A percentile compares a stretch with the other conserved stretches of the same genome.
These are phyloP conservation scores for Pangasianodon gigas DNA, from an alignment of 2,113 vertebrate species.

Conservation along the genomic window DNA sequence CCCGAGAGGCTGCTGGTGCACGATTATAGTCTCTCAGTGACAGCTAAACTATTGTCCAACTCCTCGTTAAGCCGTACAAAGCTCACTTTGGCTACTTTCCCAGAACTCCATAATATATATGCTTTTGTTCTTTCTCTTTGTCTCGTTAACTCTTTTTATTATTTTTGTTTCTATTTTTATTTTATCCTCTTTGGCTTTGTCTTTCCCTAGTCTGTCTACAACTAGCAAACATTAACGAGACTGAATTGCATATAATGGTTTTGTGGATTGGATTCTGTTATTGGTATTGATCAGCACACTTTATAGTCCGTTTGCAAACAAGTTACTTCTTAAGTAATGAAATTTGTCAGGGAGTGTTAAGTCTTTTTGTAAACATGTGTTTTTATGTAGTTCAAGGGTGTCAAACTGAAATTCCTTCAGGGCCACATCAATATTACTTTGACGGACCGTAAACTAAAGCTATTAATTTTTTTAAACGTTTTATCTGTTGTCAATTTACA, in stretches of 20 bases:
- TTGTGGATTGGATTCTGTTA: not conserved
- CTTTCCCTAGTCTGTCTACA: not conserved
- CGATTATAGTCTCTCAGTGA: conserved; percentile 56
- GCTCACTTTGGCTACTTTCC: conserved; percentile 62
- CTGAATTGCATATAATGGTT: not conserved
- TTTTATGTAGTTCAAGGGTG: not conserved
- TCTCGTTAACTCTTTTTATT: not conserved
- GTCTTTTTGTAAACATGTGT: not conserved
- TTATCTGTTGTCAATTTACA: not conserved
- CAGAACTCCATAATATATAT: conserved; percentile 51
- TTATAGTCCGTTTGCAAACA: not conserved
- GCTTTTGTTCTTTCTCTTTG: not conserved
- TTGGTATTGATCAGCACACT: not conserved
- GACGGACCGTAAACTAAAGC: not conserved
- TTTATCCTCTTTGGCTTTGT: not conserved
- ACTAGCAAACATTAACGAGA: not conserved
- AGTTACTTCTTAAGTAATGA: not conserved
- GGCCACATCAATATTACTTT: not conserved
- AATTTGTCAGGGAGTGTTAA: not conserved
- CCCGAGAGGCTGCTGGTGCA: conserved; percentile 27
- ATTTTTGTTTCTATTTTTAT: not conserved
- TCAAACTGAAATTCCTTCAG: not conserved
- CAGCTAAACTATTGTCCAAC: conserved; percentile 59
- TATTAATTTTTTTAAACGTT: not conserved
- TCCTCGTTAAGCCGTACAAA: conserved; percentile 60